Percentiles rank a stretch among this genome's conserved stretches.
phyloP scores from a whole-genome alignment of 2,113 vertebrate species.

The Rhea americana region DNA sequence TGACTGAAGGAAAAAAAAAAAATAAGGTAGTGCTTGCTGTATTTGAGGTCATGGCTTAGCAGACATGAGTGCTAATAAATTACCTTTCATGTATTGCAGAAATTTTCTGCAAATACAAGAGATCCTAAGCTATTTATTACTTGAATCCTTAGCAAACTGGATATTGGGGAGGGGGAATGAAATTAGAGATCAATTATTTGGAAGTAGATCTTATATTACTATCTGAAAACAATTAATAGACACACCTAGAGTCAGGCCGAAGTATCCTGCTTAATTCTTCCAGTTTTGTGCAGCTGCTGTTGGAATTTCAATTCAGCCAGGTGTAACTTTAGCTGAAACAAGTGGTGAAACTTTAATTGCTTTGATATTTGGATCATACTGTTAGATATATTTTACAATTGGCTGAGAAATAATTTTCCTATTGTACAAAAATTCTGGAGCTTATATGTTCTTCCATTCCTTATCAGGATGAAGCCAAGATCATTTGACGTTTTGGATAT shows the following conservation, averaged over 20 bases:
- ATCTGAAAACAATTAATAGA: not conserved
- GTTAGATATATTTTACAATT: not conserved
- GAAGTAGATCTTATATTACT: not conserved
- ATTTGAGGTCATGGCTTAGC: not conserved
- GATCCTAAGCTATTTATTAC: rapidly evolving
- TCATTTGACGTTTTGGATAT: not conserved
- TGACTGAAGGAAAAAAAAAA: not conserved
- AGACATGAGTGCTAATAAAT: not conserved
- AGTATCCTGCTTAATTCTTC: not conserved
- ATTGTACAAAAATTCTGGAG: not conserved
- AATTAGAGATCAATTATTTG: not conserved
- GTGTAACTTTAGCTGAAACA: not conserved
- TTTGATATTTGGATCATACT: not conserved
- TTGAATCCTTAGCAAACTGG: not conserved
- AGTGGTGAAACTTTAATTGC: not conserved
- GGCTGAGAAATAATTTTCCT: not conserved
- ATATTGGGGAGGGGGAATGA: not conserved
- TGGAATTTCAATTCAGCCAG: not conserved
- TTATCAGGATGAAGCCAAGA: not conserved
- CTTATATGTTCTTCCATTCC: not conserved
- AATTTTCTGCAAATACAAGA: not conserved
- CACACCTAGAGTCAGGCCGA: not conserved
- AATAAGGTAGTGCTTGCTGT: not conserved
- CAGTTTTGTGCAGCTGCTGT: not conserved
- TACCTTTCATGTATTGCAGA: not conserved